Conservation (phyloP, 2,888 invertebrate genomes). For the Scrobipalpa atriplicella region DNA sequence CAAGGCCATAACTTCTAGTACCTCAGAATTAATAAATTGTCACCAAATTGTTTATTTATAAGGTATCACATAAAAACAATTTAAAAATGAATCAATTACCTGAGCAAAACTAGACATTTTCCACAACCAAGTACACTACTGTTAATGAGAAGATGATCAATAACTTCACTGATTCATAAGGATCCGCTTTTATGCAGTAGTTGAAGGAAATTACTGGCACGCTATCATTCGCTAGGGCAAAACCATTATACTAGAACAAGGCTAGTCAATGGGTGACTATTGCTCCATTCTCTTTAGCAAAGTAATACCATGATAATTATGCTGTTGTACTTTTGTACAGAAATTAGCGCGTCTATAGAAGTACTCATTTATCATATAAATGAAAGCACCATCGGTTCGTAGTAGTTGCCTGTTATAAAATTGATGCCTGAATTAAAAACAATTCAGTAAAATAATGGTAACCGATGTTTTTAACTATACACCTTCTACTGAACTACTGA, state of each 20-base stretch:
- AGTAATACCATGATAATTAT: not conserved
- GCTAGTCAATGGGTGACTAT: slow-evolving; percentile 32
- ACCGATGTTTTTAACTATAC: too few species aligned
- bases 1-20: not conserved
- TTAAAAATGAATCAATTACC: slow-evolving; percentile 32
- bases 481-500: too few species aligned
- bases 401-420: not conserved
- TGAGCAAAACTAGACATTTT: slow-evolving; percentile 42
- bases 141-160: slow-evolving; percentile 37
- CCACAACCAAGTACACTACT: slow-evolving; percentile 31
- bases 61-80: too few species aligned
- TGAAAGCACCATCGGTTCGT: not conserved
- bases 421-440: too few species aligned
- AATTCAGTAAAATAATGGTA: too few species aligned
- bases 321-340: not conserved
- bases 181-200: slow-evolving; percentile 28
- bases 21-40: too few species aligned
- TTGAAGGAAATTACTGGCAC: slow-evolving; percentile 34
- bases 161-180: slow-evolving; percentile 38
- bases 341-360: not conserved
- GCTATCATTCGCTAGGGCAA: slow-evolving; percentile 29
- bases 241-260: slow-evolving; percentile 31
- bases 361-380: too few species aligned
- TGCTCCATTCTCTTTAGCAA: slow-evolving; percentile 22
- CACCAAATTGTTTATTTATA: too few species aligned